phyloP scores from a whole-genome alignment of 2,113 vertebrate species.

The Cebus imitator region DNA sequence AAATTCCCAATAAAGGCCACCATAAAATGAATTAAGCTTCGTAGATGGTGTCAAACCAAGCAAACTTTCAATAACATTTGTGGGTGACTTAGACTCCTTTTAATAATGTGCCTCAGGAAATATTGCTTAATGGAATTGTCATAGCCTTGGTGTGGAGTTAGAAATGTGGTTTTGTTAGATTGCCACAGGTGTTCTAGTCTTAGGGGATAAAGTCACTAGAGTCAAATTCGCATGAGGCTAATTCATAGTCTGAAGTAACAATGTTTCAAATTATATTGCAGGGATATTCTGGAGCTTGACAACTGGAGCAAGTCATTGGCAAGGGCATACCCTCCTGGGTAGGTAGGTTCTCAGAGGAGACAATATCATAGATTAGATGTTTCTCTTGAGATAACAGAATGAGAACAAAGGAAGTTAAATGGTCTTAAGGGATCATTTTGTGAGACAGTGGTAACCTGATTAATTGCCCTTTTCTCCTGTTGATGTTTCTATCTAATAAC shows the following conservation, averaged over 20 bases:
- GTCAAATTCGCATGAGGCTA: constrained; percentile 58
- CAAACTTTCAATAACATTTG: background rate
- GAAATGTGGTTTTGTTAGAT: background rate
- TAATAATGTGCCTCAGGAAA: constrained; percentile 23
- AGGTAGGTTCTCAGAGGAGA: constrained; percentile 56
- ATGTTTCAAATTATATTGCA: constrained; percentile 40
- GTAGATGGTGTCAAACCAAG: background rate
- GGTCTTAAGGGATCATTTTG: constrained; percentile 66
- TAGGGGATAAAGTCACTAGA: constrained; percentile 4
- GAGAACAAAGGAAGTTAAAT: constrained; percentile 68
- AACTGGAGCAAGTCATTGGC: constrained; percentile 66
- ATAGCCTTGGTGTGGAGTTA: background rate
- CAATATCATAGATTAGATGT: constrained; percentile 63
- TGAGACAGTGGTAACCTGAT: constrained; percentile 74
- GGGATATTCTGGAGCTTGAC: constrained; percentile 44
- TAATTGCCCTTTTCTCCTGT: constrained; percentile 64
- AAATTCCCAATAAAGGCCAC: background rate
- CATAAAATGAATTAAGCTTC: background rate
- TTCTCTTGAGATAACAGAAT: constrained; percentile 73
- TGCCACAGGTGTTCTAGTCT: background rate
- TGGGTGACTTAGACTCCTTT: background rate
- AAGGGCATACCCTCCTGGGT: constrained; percentile 70
- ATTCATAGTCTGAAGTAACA: constrained; percentile 34
- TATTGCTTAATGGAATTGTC: constrained; percentile 9
- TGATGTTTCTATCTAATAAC: constrained; percentile 70